Evolutionary conservation across 2,113 vertebrate genomes (phyloP).

Genomic region (Phrynosoma platyrhinos): DNA sequence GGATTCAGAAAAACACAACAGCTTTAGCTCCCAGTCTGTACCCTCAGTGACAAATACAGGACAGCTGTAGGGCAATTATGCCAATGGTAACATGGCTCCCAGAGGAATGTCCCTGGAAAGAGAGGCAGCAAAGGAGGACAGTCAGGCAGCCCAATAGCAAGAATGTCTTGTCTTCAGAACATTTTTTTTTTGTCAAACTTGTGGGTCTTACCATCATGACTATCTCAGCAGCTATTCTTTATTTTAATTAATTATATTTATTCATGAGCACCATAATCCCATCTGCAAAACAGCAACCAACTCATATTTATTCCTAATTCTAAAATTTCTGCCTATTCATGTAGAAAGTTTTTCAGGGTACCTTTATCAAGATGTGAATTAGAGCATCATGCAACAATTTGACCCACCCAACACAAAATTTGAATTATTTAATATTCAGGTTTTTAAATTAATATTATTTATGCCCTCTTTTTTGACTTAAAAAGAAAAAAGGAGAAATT

Average conservation of each 20-base stretch:
- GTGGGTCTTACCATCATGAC: neutral
- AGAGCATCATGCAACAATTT: neutral
- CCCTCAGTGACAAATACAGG: slow-evolving; percentile 38
- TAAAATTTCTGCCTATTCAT: neutral
- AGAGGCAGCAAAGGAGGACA: neutral
- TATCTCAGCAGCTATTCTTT: neutral
- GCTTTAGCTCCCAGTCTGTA: slow-evolving; percentile 37
- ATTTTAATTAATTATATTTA: neutral
- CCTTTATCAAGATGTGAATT: no score
- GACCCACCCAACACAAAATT: neutral
- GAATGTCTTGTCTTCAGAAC: neutral
- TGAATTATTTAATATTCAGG: neutral
- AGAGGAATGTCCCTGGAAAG: slow-evolving; percentile 12
- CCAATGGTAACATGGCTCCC: slow-evolving; percentile 18
- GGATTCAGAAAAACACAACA: slow-evolving; percentile 30
- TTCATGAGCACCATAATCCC: neutral
- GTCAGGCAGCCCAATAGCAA: slow-evolving; percentile 5
- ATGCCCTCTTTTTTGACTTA: neutral
- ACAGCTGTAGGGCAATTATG: slow-evolving; percentile 28
- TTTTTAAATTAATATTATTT: neutral
- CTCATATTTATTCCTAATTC: neutral
- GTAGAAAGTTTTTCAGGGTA: neutral
- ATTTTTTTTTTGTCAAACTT: neutral
- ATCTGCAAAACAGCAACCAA: neutral
- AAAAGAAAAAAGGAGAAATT: neutral